A percentile compares a stretch with the other conserved stretches of the same genome.
These are phyloP conservation scores for Stegostoma tigrinum DNA, from an alignment of 2,113 vertebrate species.

Conservation along the genomic window DNA sequence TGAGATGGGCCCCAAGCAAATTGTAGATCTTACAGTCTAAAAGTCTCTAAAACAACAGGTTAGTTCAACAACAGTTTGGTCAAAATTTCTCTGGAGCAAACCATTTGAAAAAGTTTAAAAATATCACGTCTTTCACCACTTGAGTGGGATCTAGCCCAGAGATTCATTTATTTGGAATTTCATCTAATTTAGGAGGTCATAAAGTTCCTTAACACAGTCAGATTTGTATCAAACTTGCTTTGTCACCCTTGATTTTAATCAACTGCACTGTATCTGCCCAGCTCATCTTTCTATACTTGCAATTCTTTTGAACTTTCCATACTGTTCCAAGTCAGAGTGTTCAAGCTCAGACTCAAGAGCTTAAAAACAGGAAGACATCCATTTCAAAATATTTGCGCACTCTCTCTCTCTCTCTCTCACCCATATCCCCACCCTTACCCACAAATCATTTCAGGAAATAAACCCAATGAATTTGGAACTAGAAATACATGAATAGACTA, in stretches of 20 bases:
- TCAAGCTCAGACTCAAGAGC: neutral
- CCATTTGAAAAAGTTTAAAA: neutral
- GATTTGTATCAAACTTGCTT: conserved; percentile 22
- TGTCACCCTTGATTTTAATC: neutral
- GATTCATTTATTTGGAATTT: neutral
- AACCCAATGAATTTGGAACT: neutral
- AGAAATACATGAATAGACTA: neutral
- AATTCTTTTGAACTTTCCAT: conserved; percentile 21
- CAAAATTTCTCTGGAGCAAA: neutral
- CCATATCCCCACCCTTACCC: neutral
- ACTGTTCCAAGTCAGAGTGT: neutral
- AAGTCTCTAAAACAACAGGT: neutral
- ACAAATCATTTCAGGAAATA: conserved; percentile 18
- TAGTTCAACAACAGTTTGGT: neutral
- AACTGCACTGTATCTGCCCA: neutral
- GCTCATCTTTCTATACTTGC: neutral
- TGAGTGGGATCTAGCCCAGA: neutral
- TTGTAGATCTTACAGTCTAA: neutral
- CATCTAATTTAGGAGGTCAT: too few species aligned
- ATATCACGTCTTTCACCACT: neutral
- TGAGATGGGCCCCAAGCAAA: neutral
- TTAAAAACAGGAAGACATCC: conserved; percentile 20
- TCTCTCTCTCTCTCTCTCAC: neutral
- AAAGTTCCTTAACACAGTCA: neutral
- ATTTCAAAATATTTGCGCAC: neutral